Evolutionary conservation across 2,888 invertebrate genomes (phyloP).

Genomic region (Lasioglossum calceatum): DNA sequence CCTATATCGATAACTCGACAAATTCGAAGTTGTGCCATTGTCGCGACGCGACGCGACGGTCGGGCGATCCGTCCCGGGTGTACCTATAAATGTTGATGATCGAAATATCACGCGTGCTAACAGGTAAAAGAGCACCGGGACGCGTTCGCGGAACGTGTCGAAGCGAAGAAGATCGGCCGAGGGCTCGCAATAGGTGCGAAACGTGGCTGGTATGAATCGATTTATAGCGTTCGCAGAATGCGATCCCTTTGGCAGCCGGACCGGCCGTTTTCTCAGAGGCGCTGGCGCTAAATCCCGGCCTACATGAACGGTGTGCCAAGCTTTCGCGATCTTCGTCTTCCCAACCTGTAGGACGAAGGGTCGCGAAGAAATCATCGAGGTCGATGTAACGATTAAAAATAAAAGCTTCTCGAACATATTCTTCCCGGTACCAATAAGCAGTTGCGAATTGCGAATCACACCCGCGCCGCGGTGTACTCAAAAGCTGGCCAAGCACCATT

Average conservation of each 20-base stretch:
- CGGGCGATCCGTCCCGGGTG: not conserved
- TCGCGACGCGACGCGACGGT: not conserved
- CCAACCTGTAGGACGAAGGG: constrained; percentile 38
- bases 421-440: not conserved
- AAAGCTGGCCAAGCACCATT: no score
- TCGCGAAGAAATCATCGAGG: constrained; percentile 16
- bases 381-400: constrained; percentile 14
- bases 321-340: constrained; percentile 29
- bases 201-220: constrained; percentile 61
- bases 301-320: constrained; percentile 76
- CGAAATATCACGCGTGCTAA: constrained; percentile 13
- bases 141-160: constrained; percentile 60
- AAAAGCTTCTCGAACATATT: not conserved
- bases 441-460: not conserved
- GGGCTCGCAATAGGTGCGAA: constrained; percentile 37
- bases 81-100: not conserved
- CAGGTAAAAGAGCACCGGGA: not conserved
- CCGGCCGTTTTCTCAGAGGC: constrained; percentile 77
- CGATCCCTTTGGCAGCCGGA: constrained; percentile 78
- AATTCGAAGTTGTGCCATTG: not conserved
- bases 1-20: not conserved
- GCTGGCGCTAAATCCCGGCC: constrained; percentile 77
- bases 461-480: no score
- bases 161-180: constrained; percentile 41
- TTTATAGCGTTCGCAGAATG: constrained; percentile 78